Conservation (phyloP, 2,797 vertebrate species). For the Meda fulgida region DNA sequence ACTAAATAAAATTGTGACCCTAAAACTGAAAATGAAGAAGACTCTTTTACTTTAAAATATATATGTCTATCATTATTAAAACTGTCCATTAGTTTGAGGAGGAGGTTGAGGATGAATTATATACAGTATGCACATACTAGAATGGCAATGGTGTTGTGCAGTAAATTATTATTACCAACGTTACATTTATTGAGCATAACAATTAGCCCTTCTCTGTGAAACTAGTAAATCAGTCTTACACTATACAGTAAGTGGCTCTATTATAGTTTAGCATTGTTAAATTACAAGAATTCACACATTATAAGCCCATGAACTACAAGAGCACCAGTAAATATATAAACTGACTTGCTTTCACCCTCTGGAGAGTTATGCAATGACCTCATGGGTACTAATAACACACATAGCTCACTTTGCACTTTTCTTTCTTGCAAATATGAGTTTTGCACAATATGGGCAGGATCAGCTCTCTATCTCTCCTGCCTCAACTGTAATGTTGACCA, state of each 20-base stretch:
- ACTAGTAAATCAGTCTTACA: background rate
- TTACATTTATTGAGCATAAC: background rate
- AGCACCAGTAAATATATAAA: slow-evolving; percentile 4
- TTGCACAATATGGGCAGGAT: slow-evolving; percentile 25
- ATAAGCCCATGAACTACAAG: background rate
- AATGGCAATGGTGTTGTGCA: background rate
- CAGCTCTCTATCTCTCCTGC: slow-evolving; percentile 6
- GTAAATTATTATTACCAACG: background rate
- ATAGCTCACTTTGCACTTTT: background rate
- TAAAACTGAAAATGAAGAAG: background rate
- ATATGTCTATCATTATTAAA: background rate
- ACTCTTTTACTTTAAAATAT: background rate
- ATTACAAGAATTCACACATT: slow-evolving; percentile 2
- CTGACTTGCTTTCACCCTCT: slow-evolving; percentile 4
- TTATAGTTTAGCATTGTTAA: slow-evolving; percentile 29
- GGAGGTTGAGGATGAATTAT: background rate
- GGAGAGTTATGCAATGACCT: slow-evolving; percentile 35
- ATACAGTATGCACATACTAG: no score
- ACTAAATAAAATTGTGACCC: background rate
- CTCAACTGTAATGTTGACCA: slow-evolving; percentile 32
- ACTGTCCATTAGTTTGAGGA: background rate
- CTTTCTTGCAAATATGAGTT: slow-evolving; percentile 38
- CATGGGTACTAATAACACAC: slow-evolving; percentile 28
- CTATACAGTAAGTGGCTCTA: background rate
- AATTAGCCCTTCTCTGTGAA: background rate